Evolutionary conservation across 2,888 invertebrate genomes (phyloP).

Genomic region (Cephus pulcher): DNA sequence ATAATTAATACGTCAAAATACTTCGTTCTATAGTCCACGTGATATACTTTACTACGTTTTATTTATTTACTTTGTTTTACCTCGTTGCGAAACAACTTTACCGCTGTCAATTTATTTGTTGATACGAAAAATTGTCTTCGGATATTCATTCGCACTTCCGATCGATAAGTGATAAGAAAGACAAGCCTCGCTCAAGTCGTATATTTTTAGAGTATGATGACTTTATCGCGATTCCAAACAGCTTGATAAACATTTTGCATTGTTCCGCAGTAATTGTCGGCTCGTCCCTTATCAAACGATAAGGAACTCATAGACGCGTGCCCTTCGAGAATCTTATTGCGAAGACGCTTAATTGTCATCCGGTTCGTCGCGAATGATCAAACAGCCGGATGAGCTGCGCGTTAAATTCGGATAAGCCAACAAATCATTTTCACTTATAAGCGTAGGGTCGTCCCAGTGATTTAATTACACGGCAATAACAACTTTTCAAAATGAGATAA

Average conservation of each 20-base stretch:
- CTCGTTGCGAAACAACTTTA: background rate
- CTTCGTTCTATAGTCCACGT: background rate
- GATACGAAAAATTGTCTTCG: background rate
- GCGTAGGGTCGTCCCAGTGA: background rate
- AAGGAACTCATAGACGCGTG: background rate
- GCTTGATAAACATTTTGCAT: background rate
- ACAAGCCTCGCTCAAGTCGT: background rate
- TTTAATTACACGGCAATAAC: background rate
- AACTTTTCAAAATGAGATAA: background rate
- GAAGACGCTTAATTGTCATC: background rate
- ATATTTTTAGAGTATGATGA: background rate
- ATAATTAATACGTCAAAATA: background rate
- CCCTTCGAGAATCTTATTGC: background rate
- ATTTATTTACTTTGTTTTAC: background rate
- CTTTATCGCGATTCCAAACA: background rate
- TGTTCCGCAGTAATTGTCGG: background rate
- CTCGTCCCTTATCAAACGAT: background rate
- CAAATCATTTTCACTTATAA: background rate
- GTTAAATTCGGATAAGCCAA: background rate
- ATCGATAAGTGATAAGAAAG: background rate
- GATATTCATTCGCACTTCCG: background rate
- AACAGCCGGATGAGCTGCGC: background rate
- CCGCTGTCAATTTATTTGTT: background rate
- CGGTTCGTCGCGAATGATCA: background rate
- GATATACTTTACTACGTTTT: background rate